Evolutionary conservation across 1,140 invertebrate species (phyloP), one percentile per base, ranked within the genome.

Genomic region (Cydia fagiglandana): DNA sequence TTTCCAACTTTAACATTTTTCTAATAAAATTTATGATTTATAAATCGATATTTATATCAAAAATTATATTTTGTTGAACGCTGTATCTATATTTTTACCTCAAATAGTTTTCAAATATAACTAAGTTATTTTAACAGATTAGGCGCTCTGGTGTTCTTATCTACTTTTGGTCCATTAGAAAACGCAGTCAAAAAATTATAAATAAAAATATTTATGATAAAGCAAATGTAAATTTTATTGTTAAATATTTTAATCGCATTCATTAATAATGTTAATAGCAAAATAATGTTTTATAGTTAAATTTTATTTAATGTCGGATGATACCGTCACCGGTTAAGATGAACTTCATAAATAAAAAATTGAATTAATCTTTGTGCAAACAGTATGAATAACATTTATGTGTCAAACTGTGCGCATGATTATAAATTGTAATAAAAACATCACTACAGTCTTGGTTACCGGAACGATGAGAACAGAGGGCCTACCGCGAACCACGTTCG

Each of bases 221-320:
- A 81, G 80, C 79, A 79, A 78, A 76, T 76, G 80, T 81, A n/a
- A 41, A 77, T 82, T 84, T 80, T 76, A 80, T 78, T 77, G 74
- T 83, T 80, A 83, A 56, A 61, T 84, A 80, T 73, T 76, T 61
- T 79, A 76, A 73, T 77, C 24, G 76, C 76, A 83, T 82, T 77
- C 74, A 73, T 66, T 66, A 74, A 75, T 75, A 64, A 80, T 79
- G 56, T 75, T 76, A 76, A 74, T 68, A 74, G 64, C 73, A 73
- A 66, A 24, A 24, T 24, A 24, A 61, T 15, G 45, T 47, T 20
- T 61, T 68, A 74, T 64, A 47, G 41, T 76, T 70, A 45, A n/a
- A 61, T 20, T 74, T 12, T 66, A 47, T 74, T 12, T 66, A 47
- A 77, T 68, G 38, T 74, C 7, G 56, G 41, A 66, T 74, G 73